Percentiles rank a stretch among this genome's conserved stretches.
phyloP scores from a whole-genome alignment of 2,797 vertebrate species.

The Potorous gilbertii region DNA sequence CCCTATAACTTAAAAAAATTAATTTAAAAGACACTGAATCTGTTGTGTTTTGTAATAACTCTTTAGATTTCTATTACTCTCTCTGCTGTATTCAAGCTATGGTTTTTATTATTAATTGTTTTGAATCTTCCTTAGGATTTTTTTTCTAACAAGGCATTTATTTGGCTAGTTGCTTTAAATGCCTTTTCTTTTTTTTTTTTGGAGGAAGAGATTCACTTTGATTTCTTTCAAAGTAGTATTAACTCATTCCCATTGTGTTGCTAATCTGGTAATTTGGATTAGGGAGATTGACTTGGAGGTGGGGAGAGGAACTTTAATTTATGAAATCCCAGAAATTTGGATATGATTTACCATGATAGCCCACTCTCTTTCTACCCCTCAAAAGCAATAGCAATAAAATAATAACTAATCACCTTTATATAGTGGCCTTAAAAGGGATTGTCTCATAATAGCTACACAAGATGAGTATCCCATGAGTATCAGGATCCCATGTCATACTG shows the following conservation, averaged over 20 bases:
- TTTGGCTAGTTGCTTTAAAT: background rate
- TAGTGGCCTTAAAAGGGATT: background rate
- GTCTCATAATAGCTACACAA: background rate
- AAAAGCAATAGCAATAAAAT: background rate
- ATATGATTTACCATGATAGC: accelerated
- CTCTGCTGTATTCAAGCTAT: background rate
- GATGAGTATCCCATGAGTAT: background rate
- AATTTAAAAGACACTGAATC: background rate
- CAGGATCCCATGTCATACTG: background rate
- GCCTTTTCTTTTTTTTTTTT: background rate
- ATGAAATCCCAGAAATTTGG: background rate
- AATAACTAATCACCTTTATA: background rate
- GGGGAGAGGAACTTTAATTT: background rate
- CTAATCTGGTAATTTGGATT: background rate
- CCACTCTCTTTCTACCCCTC: background rate
- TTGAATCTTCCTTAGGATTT: conserved; percentile 28
- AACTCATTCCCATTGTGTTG: background rate
- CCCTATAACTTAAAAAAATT: background rate
- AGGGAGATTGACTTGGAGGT: background rate
- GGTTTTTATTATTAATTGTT: background rate
- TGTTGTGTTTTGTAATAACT: background rate
- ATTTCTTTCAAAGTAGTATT: conserved; percentile 6
- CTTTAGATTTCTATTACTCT: background rate
- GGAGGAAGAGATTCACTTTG: background rate
- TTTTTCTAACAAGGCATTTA: background rate